A percentile compares a stretch with the other conserved stretches of the same genome.
Evolutionary conservation across 2,797 vertebrate species (phyloP).

Genomic region (Gallinago stenura): DNA sequence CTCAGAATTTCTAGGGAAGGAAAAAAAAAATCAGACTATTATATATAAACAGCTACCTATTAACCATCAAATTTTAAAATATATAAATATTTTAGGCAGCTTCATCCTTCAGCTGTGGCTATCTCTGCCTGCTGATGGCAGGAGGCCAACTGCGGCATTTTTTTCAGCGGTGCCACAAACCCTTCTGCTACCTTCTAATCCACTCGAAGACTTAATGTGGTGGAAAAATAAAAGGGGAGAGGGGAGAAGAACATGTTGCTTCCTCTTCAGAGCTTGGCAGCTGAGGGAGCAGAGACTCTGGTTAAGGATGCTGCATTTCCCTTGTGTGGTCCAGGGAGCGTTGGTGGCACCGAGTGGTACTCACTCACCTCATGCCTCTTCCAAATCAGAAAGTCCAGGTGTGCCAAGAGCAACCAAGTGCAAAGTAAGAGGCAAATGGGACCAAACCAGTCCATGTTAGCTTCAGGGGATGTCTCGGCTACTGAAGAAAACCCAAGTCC

Average conservation of each 20-base stretch:
- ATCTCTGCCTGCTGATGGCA: rapidly evolving
- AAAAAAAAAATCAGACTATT: neutral
- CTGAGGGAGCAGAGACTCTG: neutral
- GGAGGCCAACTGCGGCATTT: neutral
- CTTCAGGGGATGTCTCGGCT: neutral
- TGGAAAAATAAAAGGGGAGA: neutral
- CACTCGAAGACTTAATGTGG: neutral
- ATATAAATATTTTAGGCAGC: neutral
- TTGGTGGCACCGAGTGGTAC: neutral
- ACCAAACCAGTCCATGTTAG: neutral
- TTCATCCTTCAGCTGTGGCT: neutral
- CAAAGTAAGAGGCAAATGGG: neutral
- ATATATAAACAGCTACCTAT: neutral
- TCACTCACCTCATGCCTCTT: rapidly evolving
- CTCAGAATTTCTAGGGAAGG: neutral
- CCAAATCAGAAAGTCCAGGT: neutral
- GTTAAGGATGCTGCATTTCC: neutral
- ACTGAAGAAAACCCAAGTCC: neutral
- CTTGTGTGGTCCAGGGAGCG: neutral
- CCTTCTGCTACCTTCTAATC: neutral
- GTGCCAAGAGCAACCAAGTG: neutral
- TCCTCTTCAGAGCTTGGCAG: neutral
- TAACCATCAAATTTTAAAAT: neutral
- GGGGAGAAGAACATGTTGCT: neutral
- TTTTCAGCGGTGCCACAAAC: neutral